Base-by-base conservation (phyloP, 2,888 invertebrate genomes). In the Drosophila atroscutellata region DNA sequence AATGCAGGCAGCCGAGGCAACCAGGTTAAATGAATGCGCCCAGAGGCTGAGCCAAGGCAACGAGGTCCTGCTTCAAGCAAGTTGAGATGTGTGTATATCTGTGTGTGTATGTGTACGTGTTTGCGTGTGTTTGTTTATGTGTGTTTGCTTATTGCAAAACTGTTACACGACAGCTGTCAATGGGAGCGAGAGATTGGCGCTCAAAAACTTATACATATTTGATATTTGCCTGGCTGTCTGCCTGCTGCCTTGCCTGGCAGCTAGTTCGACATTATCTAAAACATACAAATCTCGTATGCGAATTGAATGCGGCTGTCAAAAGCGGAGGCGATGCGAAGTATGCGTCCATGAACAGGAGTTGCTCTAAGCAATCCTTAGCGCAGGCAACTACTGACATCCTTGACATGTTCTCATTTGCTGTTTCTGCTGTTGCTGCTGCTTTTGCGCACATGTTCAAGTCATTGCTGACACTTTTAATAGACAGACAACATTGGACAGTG, bases 401-500 rank as follows among this genome's bases (percentile, higher is more conserved):
- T 80, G 77, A 71, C 77, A 76, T 76, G 71, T 60, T 74, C 77
- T 77, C 79, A 77, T 80, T 78, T 80, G 67, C 52, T 63, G 57
- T 80, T 80, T 60, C 52, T 63, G 50, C 28, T 51, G 59, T 13
- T 55, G 26, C 39, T 26, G 55, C 13, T 39, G 37, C 47, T 49
- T 13, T 55, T 55, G 36, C 59, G 72, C 56, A 68, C 64, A 73
- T 67, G 75, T 72, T 66, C 81, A 69, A 75, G 69, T 82, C 73
- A 80, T 79, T 75, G 77, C 82, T 72, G 88, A 83, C 88, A 88
- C 86, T 86, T 77, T 81, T 81, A 87, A 86, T 85, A 81, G 88
- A 86, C 80, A 76, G 71, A 62, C 70, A 69, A 67, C 85, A 79
- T 72, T 51, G 82, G 62, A 77, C 67, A 49, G 32, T 32, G 64